phyloP scores from a whole-genome alignment of 2,113 vertebrate genomes.

The Corynorhinus townsendii region DNA sequence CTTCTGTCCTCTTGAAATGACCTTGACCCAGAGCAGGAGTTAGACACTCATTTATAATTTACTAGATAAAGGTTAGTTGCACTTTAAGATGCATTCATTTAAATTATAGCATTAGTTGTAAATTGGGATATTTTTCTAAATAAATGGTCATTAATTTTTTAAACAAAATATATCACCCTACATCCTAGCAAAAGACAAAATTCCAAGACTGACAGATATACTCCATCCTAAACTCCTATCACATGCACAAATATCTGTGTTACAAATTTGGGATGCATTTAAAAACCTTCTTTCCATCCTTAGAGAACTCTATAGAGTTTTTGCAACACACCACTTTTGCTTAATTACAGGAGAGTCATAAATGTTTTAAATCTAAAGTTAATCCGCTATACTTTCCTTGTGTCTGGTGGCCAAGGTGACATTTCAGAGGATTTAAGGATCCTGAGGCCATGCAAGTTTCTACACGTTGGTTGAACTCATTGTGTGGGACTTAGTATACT shows the following conservation, averaged over 20 bases:
- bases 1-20: neutral
- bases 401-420: neutral
- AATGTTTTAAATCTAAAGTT: neutral
- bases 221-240: neutral
- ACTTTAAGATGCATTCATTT: slow-evolving; percentile 28
- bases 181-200: neutral
- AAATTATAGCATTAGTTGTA: neutral
- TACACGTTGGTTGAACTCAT: neutral
- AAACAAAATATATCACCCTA: neutral
- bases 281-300: neutral
- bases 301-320: neutral
- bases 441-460: neutral
- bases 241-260: neutral
- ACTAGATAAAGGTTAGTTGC: neutral
- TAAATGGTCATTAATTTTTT: neutral
- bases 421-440: neutral
- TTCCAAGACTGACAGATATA: neutral
- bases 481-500: neutral
- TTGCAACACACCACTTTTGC: neutral
- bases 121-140: neutral
- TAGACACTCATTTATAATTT: slow-evolving; percentile 29
- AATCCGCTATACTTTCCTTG: neutral
- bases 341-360: slow-evolving; percentile 5
- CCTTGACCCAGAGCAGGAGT: neutral
- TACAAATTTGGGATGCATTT: neutral